These are phyloP conservation scores for Pteromalus puparum DNA, from an alignment of 1,140 invertebrate genomes.

Conservation along the genomic window DNA sequence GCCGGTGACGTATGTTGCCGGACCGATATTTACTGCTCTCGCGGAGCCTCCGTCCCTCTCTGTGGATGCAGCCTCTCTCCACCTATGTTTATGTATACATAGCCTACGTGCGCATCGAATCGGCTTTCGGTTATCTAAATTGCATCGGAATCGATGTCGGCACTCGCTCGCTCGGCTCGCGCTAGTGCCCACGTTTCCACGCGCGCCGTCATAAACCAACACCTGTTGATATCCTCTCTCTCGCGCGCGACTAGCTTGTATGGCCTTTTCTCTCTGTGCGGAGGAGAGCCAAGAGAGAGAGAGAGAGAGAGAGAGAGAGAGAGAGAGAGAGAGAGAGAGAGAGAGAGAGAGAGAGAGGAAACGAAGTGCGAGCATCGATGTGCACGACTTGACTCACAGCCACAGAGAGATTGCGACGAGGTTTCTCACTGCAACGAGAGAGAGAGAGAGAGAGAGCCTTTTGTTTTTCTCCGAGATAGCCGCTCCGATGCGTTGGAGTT, in stretches of 20 bases:
- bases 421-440: background rate
- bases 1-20: constrained; percentile 58
- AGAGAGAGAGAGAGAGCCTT: background rate
- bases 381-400: background rate
- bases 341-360: no score
- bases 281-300: background rate
- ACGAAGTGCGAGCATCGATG: background rate
- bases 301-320: no score
- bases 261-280: background rate
- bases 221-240: constrained; percentile 63
- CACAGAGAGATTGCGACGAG: background rate
- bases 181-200: constrained; percentile 64
- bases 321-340: no score
- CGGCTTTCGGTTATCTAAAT: constrained; percentile 73
- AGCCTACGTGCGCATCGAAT: constrained; percentile 61
- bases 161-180: background rate
- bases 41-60: background rate
- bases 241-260: background rate
- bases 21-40: constrained; percentile 31
- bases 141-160: constrained; percentile 74
- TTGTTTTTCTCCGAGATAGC: background rate
- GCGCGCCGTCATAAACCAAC: constrained; percentile 69
- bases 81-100: constrained; percentile 1
- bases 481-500: background rate
- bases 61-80: background rate